Base-by-base conservation (phyloP, 2,888 invertebrate species). In the Polylopha cassiicola region DNA sequence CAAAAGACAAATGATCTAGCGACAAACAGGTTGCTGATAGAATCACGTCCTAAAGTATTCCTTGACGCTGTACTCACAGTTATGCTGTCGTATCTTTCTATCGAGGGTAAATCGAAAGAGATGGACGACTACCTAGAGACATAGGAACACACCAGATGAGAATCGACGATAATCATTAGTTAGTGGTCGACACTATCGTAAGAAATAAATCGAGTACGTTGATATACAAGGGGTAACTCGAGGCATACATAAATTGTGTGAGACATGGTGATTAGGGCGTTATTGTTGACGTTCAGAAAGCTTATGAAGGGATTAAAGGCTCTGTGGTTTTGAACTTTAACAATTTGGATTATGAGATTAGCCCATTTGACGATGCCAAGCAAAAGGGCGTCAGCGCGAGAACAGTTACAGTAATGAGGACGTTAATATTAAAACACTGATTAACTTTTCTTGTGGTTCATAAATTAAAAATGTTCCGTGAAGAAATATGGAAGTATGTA, bases 121-220 rank as follows among this genome's bases (percentile, higher is more conserved):
- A 32, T 18, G 28, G 15, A 21, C 11, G 16, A 23, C 21, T 28
- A n/a, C 27, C 9, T 21, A 9, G 18, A 14, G 32, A 32, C 32
- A 20, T 33, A 18, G 5, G 18, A 30, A 31, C 28, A 44, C 38
- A 29, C 39, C 32, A 38, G 43, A 44, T 38, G 46, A 41, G 23
- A 37, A 43, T 43, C 42, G 65, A 70, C 68, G 65, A 61, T 73
- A 67, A 74, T 75, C 71, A 65, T 56, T 52, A 60, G 57, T 57
- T 58, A 61, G 55, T 52, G 56, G 66, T 62, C 66, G 73, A 72
- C 75, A 66, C 62, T 73, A 79, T 79, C 75, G 50, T 47, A 54
- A 53, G 55, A 56, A 64, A 76, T 72, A 73, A 73, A 78, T 76
- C 70, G 70, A 66, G 61, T 63, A 61, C 33, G 33, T 29, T 39